Conservation (phyloP, 2,113 vertebrate species). For the Coturnix japonica region DNA sequence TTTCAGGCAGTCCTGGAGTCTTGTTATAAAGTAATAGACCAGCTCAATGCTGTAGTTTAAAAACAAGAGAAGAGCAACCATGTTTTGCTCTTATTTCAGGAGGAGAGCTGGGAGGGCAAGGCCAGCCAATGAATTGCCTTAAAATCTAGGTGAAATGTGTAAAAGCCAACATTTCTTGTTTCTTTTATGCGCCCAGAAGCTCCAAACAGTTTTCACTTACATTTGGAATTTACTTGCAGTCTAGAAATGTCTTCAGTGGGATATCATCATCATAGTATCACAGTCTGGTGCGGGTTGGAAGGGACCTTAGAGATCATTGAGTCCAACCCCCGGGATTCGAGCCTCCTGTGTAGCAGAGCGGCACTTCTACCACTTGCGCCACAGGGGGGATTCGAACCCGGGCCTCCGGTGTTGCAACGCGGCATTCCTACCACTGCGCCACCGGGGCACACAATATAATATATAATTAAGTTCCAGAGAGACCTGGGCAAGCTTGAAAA, state of each 20-base stretch:
- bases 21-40: neutral
- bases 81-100: fast-evolving
- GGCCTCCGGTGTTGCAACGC: too few species aligned
- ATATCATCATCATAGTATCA: neutral
- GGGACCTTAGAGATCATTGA: too few species aligned
- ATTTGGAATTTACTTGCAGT: neutral
- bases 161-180: neutral
- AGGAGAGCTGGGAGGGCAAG: neutral
- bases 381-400: too few species aligned
- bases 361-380: too few species aligned
- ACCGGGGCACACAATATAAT: too few species aligned
- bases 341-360: too few species aligned
- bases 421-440: too few species aligned
- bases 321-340: too few species aligned
- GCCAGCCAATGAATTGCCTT: neutral
- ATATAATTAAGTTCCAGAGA: too few species aligned
- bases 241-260: neutral
- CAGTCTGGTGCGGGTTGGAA: too few species aligned
- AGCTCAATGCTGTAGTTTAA: neutral
- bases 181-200: neutral
- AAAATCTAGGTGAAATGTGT: neutral
- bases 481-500: too few species aligned
- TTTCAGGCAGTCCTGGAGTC: neutral
- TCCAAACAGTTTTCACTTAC: neutral
- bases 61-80: neutral